Percentiles rank a stretch among this genome's conserved stretches.
phyloP scores from a whole-genome alignment of 2,113 vertebrate species.

The Paratilapia polleni region DNA sequence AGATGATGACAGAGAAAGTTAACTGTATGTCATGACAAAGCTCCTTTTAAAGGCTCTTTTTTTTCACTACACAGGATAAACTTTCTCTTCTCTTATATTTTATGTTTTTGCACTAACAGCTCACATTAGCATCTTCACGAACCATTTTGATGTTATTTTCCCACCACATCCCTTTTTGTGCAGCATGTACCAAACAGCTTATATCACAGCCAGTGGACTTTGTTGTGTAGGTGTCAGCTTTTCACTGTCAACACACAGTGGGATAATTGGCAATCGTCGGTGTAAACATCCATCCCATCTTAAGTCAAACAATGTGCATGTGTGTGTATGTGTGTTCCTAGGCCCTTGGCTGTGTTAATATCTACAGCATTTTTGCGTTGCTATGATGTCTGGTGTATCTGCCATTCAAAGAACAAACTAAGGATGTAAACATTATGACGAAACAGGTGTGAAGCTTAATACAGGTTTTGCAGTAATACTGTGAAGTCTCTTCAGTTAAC shows the following conservation, averaged over 20 bases:
- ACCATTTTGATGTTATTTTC: slow-evolving; percentile 5
- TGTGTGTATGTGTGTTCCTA: slow-evolving; percentile 4
- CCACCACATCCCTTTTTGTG: not conserved
- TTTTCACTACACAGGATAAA: not conserved
- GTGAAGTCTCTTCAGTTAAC: not conserved
- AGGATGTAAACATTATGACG: not conserved
- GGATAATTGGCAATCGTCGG: slow-evolving; percentile 41
- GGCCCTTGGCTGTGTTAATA: slow-evolving; percentile 2
- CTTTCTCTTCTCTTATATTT: not conserved
- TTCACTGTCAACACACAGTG: slow-evolving; percentile 22
- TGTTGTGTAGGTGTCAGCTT: slow-evolving; percentile 30
- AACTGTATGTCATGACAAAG: slow-evolving; percentile 17
- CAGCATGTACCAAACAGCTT: not conserved
- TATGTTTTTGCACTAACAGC: not conserved
- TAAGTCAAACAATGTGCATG: slow-evolving; percentile 16
- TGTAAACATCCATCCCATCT: slow-evolving; percentile 39
- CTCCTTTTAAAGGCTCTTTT: not conserved
- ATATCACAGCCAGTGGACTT: slow-evolving; percentile 4
- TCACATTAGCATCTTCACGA: slow-evolving; percentile 23
- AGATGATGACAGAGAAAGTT: slow-evolving; percentile 16
- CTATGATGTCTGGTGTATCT: not conserved
- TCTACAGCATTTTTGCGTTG: not conserved
- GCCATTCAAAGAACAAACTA: slow-evolving; percentile 7
- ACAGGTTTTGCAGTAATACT: not conserved
- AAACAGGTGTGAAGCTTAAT: slow-evolving; percentile 26